Evolutionary conservation across 2,797 vertebrate genomes (phyloP).

Genomic region (Eospalax fontanierii): DNA sequence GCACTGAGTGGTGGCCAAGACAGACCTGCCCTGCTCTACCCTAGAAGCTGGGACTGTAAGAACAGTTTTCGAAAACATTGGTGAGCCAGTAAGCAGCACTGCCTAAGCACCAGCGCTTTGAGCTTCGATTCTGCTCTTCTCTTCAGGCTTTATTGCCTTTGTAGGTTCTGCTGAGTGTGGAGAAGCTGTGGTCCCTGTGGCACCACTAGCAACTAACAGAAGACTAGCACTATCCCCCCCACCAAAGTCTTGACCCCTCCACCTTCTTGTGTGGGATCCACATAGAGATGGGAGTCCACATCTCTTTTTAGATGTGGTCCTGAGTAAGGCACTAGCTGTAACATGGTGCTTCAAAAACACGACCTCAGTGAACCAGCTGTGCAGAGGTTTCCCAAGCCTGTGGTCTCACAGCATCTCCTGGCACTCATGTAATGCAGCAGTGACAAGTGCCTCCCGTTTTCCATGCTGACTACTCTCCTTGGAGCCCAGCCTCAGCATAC

Average conservation of each 20-base stretch:
- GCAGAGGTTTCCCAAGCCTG: background rate
- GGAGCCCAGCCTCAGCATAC: background rate
- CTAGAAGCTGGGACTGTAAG: background rate
- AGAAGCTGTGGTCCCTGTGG: background rate
- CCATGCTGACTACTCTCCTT: background rate
- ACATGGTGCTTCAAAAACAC: background rate
- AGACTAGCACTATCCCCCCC: background rate
- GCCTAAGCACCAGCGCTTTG: background rate
- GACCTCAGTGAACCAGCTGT: background rate
- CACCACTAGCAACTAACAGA: background rate
- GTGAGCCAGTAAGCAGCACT: background rate
- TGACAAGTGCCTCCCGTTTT: background rate
- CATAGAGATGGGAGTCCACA: no score
- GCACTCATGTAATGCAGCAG: background rate
- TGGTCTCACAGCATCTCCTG: background rate
- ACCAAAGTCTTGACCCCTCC: background rate
- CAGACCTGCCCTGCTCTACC: background rate
- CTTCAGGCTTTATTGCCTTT: slow-evolving; percentile 6
- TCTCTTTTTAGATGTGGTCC: background rate
- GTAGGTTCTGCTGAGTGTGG: background rate
- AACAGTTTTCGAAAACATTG: background rate
- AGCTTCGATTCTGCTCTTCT: background rate
- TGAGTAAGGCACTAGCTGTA: background rate
- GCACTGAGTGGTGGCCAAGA: background rate
- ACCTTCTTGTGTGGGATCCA: background rate